Percentiles rank a stretch among this genome's conserved stretches.
These are phyloP conservation scores for Gracilinanus agilis DNA, from an alignment of 2,113 vertebrate species.

Conservation along the genomic window DNA sequence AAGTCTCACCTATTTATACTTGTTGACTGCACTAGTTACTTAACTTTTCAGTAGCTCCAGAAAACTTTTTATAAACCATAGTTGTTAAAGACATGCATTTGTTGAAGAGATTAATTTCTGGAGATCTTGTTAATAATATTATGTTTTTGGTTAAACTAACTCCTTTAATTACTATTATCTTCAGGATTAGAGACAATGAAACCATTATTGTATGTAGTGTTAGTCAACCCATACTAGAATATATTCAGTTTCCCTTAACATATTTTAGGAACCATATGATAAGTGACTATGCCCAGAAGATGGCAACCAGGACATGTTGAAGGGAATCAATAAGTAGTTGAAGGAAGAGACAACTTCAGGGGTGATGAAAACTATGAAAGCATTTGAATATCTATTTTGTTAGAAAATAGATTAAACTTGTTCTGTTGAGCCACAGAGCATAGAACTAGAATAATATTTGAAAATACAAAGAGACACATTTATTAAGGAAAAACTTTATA, in stretches of 20 bases:
- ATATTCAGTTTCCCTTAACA: background rate
- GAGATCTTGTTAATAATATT: background rate
- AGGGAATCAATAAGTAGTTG: background rate
- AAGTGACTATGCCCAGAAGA: background rate
- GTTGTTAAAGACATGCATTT: background rate
- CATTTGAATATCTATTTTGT: background rate
- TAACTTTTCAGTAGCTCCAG: background rate
- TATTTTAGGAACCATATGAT: too few relatives aligned
- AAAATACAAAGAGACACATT: background rate
- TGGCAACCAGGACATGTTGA: background rate
- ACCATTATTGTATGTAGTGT: background rate
- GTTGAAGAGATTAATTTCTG: background rate
- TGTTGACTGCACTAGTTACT: background rate
- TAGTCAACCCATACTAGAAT: background rate
- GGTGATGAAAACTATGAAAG: background rate
- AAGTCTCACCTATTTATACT: background rate
- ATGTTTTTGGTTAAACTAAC: background rate
- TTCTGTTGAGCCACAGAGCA: background rate
- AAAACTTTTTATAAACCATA: background rate
- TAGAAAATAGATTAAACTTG: background rate
- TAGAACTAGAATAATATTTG: background rate
- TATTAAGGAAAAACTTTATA: background rate
- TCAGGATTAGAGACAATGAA: background rate
- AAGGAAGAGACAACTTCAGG: background rate
- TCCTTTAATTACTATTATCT: background rate